A percentile compares a stretch with the other conserved stretches of the same genome.
Conservation (phyloP, 2,888 invertebrate genomes). For the Alentia gelatinosa region DNA sequence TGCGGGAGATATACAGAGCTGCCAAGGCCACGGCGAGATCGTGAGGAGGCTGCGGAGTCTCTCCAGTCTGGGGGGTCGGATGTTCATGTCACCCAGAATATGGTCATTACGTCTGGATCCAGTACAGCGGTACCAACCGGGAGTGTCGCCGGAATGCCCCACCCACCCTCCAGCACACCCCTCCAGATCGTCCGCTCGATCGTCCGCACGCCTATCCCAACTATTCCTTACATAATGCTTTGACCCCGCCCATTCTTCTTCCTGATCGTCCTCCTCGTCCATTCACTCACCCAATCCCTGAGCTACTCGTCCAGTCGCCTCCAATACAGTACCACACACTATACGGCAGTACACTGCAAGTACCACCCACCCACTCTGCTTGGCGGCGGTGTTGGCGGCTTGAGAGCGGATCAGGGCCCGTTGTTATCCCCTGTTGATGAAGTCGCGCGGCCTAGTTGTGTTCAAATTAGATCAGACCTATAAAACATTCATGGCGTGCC, state of each 20-base stretch:
- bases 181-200: no score
- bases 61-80: not conserved
- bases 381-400: not conserved
- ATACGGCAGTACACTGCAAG: not conserved
- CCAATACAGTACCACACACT: not conserved
- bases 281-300: no score
- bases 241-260: not conserved
- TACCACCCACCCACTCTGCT: no score
- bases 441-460: conserved; percentile 31
- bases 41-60: not conserved
- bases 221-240: no score
- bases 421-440: conserved; percentile 25
- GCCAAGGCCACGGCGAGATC: not conserved
- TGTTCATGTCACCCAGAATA: not conserved
- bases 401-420: not conserved
- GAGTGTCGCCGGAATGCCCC: no score
- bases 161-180: not conserved
- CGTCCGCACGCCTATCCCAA: no score
- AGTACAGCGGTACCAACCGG: no score
- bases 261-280: not conserved
- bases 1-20: not conserved
- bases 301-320: not conserved
- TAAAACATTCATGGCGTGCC: conserved; percentile 39
- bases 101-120: not conserved
- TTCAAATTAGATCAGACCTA: conserved; percentile 40